Conservation (phyloP, 2,797 vertebrate genomes). For the Sebastes taczanowskii region DNA sequence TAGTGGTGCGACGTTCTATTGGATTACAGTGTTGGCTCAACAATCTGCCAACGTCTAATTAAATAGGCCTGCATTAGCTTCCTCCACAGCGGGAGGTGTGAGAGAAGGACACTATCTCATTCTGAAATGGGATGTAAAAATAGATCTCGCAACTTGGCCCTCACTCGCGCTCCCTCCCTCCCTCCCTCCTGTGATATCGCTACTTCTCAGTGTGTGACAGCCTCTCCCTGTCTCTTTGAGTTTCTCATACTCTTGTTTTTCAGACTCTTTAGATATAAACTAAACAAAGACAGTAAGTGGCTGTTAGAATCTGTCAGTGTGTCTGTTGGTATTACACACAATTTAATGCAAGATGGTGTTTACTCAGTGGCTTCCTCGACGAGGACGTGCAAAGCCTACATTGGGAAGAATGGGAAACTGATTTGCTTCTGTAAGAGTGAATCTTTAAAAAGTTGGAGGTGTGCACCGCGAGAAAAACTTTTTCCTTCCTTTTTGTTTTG, state of each 20-base stretch:
- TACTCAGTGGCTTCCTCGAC: slow-evolving; percentile 33
- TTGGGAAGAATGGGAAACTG: neutral
- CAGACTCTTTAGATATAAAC: slow-evolving; percentile 14
- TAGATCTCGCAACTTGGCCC: slow-evolving; percentile 73
- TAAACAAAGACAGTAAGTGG: slow-evolving; percentile 32
- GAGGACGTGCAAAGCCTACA: neutral
- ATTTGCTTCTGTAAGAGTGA: neutral
- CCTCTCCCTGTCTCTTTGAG: slow-evolving; percentile 32
- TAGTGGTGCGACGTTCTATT: slow-evolving; percentile 75
- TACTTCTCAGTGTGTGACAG: slow-evolving; percentile 27
- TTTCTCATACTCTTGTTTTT: slow-evolving; percentile 46
- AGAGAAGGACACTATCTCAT: slow-evolving; percentile 80
- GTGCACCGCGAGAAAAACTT: slow-evolving; percentile 9
- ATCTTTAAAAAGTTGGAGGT: slow-evolving; percentile 30
- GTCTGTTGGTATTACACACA: slow-evolving; percentile 11
- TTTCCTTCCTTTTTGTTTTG: slow-evolving; percentile 38
- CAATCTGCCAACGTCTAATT: slow-evolving; percentile 84
- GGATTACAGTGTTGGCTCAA: slow-evolving; percentile 83
- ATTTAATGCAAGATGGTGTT: slow-evolving; percentile 31
- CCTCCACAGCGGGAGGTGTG: slow-evolving; percentile 62
- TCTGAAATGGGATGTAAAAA: slow-evolving; percentile 83
- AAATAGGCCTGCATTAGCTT: slow-evolving; percentile 83
- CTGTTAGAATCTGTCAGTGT: slow-evolving; percentile 18
- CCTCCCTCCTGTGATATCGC: slow-evolving; percentile 50
- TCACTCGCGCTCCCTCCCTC: slow-evolving; percentile 8